Evolutionary conservation across 2,113 vertebrate genomes (phyloP).

Genomic region (Epinephelus lanceolatus): DNA sequence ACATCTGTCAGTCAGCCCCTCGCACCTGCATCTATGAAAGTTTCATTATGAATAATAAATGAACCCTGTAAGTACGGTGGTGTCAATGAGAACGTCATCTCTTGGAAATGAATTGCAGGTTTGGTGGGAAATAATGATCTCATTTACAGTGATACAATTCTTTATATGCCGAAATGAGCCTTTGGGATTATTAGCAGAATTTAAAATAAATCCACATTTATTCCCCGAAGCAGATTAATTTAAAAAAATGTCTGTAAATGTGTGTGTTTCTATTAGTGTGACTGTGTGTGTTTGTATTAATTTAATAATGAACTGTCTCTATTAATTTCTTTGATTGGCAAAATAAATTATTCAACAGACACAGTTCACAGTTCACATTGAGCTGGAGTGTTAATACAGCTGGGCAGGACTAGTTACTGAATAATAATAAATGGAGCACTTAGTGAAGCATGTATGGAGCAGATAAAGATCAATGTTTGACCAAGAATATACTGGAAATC

Average conservation of each 20-base stretch:
- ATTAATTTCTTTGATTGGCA: slow-evolving; percentile 34
- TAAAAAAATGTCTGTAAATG: slow-evolving; percentile 9
- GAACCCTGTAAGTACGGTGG: slow-evolving; percentile 1
- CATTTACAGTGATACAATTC: slow-evolving; percentile 4
- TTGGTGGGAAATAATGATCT: slow-evolving; percentile 10
- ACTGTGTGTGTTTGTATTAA: slow-evolving; percentile 19
- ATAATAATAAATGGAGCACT: slow-evolving; percentile 15
- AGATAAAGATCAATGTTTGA: background rate
- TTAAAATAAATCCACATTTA: slow-evolving; percentile 6
- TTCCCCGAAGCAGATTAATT: slow-evolving; percentile 16
- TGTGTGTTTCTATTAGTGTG: slow-evolving; percentile 6
- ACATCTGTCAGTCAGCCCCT: slow-evolving; percentile 23
- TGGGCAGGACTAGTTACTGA: background rate
- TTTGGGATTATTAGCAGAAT: slow-evolving; percentile 12
- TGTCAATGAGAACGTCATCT: slow-evolving; percentile 16
- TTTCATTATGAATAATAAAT: slow-evolving; percentile 53
- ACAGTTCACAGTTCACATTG: slow-evolving; percentile 16
- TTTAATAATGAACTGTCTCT: slow-evolving; percentile 28
- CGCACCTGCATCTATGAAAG: slow-evolving; percentile 48
- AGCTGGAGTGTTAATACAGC: slow-evolving; percentile 4
- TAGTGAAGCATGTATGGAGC: background rate
- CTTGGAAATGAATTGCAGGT: slow-evolving; percentile 30
- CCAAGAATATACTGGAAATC: background rate
- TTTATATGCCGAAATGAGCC: background rate
- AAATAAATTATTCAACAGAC: slow-evolving; percentile 47